Conservation (phyloP, 2,888 invertebrate species). For the Drosophila diplacantha region DNA sequence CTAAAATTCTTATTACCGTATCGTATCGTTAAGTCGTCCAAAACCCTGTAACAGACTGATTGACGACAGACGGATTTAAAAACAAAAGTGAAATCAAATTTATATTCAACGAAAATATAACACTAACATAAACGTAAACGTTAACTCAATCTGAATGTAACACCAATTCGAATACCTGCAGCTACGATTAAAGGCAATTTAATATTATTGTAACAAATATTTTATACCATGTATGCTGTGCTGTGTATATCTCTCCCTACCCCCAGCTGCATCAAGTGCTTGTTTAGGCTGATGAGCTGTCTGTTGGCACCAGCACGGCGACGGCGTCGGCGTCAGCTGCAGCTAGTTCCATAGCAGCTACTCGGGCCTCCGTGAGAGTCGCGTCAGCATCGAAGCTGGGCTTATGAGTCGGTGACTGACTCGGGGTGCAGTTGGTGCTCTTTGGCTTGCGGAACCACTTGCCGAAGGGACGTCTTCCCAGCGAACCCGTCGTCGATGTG, state of each 20-base stretch:
- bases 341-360: conserved; percentile 58
- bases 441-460: conserved; percentile 78
- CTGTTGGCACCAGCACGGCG: conserved; percentile 38
- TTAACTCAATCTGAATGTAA: conserved; percentile 27
- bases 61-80: conserved; percentile 4
- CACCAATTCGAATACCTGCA: conserved; percentile 19
- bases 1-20: conserved; percentile 13
- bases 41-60: neutral
- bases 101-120: conserved; percentile 23
- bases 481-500: conserved; percentile 73
- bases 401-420: conserved; percentile 78
- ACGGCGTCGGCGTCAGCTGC: conserved; percentile 34
- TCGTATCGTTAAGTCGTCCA: neutral
- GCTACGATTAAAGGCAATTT: conserved; percentile 43
- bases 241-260: conserved; percentile 8
- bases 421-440: conserved; percentile 77
- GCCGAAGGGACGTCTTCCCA: conserved; percentile 77
- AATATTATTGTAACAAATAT: conserved; percentile 44
- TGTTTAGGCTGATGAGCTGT: conserved; percentile 46
- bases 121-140: conserved; percentile 29
- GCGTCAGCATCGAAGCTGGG: conserved; percentile 63
- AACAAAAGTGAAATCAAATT: conserved; percentile 10
- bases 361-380: conserved; percentile 60
- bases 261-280: conserved; percentile 1
- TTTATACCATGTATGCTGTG: conserved; percentile 28